A percentile compares a stretch with the other conserved stretches of the same genome.
phyloP scores from a whole-genome alignment of 2,888 invertebrate genomes.

The Corythucha ciliata region DNA sequence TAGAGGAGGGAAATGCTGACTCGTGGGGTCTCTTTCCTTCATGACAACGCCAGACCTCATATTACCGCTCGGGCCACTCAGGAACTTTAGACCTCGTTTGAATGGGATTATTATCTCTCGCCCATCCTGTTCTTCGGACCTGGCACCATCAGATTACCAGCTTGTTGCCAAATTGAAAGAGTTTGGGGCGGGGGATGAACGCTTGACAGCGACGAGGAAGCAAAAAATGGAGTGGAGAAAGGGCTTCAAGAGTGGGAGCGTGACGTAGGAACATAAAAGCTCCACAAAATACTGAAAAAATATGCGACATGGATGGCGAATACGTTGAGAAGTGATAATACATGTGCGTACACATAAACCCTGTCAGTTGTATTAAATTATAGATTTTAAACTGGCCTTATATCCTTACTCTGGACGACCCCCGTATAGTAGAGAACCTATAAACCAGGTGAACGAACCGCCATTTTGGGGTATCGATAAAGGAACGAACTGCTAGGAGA shows the following conservation, averaged over 20 bases:
- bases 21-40: conserved; percentile 19
- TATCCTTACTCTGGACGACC: not conserved
- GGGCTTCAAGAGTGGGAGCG: not conserved
- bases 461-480: no score
- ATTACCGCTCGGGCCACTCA: no score
- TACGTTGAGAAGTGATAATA: not conserved
- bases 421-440: no score
- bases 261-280: conserved; percentile 19
- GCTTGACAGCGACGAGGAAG: conserved; percentile 11
- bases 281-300: conserved; percentile 14
- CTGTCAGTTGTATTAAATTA: not conserved
- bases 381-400: not conserved
- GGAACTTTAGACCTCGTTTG: no score
- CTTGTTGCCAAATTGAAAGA: conserved; percentile 24
- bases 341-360: no score
- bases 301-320: conserved; percentile 1
- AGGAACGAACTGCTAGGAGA: no score
- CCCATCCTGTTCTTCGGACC: conserved; percentile 25
- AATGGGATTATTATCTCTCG: conserved; percentile 21
- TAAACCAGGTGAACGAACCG: no score
- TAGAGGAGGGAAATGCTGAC: conserved; percentile 22
- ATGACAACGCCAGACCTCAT: conserved; percentile 19
- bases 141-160: conserved; percentile 27
- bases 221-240: conserved; percentile 3
- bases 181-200: conserved; percentile 10